Evolutionary conservation across 1,140 invertebrate species (phyloP), one percentile per base, ranked within the genome.

Genomic region (Phortica variegata): DNA sequence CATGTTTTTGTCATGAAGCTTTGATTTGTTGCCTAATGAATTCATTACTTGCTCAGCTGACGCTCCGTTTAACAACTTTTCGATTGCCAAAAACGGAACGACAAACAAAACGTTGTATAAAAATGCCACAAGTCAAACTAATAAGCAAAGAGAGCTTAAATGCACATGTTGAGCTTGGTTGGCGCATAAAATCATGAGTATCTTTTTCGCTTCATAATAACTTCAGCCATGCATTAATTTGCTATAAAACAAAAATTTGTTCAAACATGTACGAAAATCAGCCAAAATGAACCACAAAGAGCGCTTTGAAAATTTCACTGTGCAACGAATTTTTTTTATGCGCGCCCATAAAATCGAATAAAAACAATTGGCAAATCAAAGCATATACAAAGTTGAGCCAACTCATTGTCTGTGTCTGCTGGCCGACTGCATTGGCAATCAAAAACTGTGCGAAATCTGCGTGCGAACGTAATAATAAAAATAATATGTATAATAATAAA

Each of bases 281-380:
- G 5, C 6, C 6, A n/a, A 12, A n/a, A 51, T 26, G 23, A 52
- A 59, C 50, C 50, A 49, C 56, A 62, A 60, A 47, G 49, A 61
- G 23, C 23, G 10, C 10, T 58, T 59, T 45, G 39, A 51, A 63
- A 58, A 68, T 57, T 60, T 68, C 5, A 5, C 23, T 10, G 10
- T 5, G 23, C 23, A 10, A 63, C 63, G 68, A 68, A 60, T 68
- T 66, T 60, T 57, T 68, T 66, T 66, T 68, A 68, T 51, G 47
- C 57, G 38, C 43, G 41, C 10, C 57, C 54, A 68, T 68, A 60
- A 69, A 68, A 68, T 63, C 65, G 63, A 65, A 68, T 69, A 68
- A 68, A 68, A 69, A 65, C 65, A 68, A 68, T 69, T 69, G 65
- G 65, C 65, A 68, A 60, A 68, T 69, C 65, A 68, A 68, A 57